Evolutionary conservation across 1,140 invertebrate genomes (phyloP), one percentile per base, ranked within the genome.

Genomic region (Doryteuthis pealeii): DNA sequence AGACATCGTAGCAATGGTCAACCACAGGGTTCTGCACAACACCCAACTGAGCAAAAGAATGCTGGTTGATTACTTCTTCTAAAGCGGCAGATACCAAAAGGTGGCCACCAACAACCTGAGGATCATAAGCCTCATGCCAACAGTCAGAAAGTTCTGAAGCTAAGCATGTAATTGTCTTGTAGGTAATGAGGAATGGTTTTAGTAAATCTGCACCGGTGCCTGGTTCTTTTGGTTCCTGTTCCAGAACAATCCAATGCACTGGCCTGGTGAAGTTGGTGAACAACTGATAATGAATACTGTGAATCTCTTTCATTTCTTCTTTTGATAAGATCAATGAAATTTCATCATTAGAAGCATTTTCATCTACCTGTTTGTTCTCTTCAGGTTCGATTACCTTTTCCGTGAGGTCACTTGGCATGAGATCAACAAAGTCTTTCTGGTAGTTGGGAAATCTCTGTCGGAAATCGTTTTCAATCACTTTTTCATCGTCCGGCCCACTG

Each of bases 401-500:
- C 22, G 10, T 26, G n/a, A 30, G 30, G 26, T 49, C 26, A 32
- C 43, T 31, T 31, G 43, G 70, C n/a, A 18, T 49, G 70, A 31
- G 26, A 32, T 71, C 30, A 49, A 40, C 31, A 14, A 71, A 31
- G 43, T 62, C 67, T 8, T 69, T 35, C 3, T 91, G 88, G 82
- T 91, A 93, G 0, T 91, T 92, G 0, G 95, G 95, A 81, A 97
- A 98, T 75, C 93, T 89, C 82, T 91, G 86, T 71, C 89, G 87
- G 14, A 97, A 91, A 81, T 96, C 94, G 32, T 90, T 83, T 62
- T 91, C 87, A 0, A 92, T 90, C 74, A 92, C 90, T 76, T 94
- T 91, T 65, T 96, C 94, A 77, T 96, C 94, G 8, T 92, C 91
- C 68, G 87, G 79, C 71, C 87, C 85, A 74, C 85, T 84, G 6